Percentiles rank a stretch among this genome's conserved stretches.
These are phyloP conservation scores for Hemicentrotus pulcherrimus DNA, from an alignment of 35 echinoderm and acorn worm genomes.

Conservation along the genomic window DNA sequence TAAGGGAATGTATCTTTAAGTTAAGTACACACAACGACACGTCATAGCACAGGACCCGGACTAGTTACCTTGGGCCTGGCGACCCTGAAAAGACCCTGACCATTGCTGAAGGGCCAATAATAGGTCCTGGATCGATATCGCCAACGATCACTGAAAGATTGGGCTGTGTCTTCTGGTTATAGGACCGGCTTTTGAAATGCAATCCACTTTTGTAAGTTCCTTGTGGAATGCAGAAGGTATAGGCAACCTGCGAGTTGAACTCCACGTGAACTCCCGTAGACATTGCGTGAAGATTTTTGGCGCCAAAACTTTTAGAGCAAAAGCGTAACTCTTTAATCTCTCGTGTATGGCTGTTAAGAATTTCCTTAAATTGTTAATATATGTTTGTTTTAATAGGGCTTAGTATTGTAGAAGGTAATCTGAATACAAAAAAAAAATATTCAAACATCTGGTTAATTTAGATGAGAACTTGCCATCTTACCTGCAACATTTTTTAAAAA, in stretches of 20 bases:
- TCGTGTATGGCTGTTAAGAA: too few relatives aligned
- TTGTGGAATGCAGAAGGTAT: background rate
- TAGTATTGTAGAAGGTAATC: too few relatives aligned
- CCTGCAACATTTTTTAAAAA: too few relatives aligned
- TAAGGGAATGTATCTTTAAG: background rate
- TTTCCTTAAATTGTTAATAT: too few relatives aligned
- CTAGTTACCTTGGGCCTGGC: background rate
- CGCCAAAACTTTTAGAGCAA: background rate
- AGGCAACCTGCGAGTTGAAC: background rate
- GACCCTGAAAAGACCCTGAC: background rate
- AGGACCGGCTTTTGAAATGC: background rate
- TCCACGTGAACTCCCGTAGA: background rate
- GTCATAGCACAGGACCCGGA: background rate
- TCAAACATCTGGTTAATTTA: too few relatives aligned
- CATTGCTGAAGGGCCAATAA: background rate
- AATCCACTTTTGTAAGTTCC: background rate
- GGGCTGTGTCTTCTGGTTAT: background rate
- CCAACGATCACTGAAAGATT: background rate
- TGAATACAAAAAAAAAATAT: too few relatives aligned
- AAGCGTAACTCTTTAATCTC: background rate
- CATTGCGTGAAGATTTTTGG: background rate
- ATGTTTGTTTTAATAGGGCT: too few relatives aligned
- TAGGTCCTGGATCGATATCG: background rate
- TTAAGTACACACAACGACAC: background rate
- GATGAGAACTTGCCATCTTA: too few relatives aligned